Base-by-base conservation (phyloP, 2,797 vertebrate genomes). In the Sebastes itinus region DNA sequence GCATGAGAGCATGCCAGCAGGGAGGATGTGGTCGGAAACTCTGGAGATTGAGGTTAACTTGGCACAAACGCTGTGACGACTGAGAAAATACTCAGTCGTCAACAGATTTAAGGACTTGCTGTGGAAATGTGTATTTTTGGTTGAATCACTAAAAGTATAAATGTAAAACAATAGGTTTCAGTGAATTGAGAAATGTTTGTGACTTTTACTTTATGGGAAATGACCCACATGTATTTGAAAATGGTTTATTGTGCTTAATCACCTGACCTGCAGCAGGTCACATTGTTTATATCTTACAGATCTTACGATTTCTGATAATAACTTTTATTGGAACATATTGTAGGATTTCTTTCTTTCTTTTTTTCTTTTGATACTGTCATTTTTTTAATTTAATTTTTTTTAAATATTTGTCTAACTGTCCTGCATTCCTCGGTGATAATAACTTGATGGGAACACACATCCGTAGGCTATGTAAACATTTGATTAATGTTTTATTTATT, bases 11-110 rank as follows among this genome's bases (percentile, higher is more conserved):
- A 20, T 54, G 75, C n/a, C 76, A 74, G 76, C 6, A 68, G 71
- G 70, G 78, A 90, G 88, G 87, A 89, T 87, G 86, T 87, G 85
- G 82, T 89, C 78, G 80, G 59, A 23, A 63, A 4, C 42, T 75
- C n/a, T 75, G 72, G 78, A 79, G 72, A 73, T 33, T 46, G 46
- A 83, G 73, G 63, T 62, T 80, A 46, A 66, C 16, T 49, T 63
- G 49, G 14, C 58, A 52, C 20, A 52, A 52, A 52, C 42, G 16
- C 14, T 2, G 8, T 62, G 61, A 38, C 35, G 35, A 38, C 35
- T 38, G 35, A 38, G 35, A 38, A 38, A 38, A 38, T 38, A 38
- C 10, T 22, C 20, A n/a, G 20, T 27, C 4, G 35, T 56, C 9
- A 32, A 74, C 20, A 86, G 20, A 80, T 78, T 75, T n/a, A 20